A percentile compares a stretch with the other conserved stretches of the same genome.
These are phyloP conservation scores for Sinhomidia bicolor DNA, from an alignment of 2,888 invertebrate species.

Conservation along the genomic window DNA sequence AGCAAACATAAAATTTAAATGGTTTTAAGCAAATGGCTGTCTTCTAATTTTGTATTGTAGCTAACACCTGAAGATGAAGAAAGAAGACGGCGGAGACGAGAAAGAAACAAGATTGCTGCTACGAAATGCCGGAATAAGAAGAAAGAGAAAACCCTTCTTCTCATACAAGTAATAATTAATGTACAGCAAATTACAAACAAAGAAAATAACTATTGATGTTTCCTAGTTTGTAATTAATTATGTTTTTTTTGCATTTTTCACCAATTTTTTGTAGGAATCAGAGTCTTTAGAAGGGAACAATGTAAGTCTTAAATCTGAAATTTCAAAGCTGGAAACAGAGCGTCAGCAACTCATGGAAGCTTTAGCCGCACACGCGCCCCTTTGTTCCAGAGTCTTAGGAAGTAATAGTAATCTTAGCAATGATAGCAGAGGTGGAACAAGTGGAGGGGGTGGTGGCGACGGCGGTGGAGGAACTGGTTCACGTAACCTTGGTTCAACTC, in stretches of 20 bases:
- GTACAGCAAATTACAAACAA: too few species aligned
- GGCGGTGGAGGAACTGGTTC: slow-evolving; percentile 44
- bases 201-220: neutral
- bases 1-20: neutral
- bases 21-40: neutral
- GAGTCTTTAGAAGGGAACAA: slow-evolving; percentile 93
- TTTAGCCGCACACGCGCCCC: slow-evolving; percentile 88
- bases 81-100: slow-evolving; percentile 90
- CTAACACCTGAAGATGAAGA: slow-evolving; percentile 96
- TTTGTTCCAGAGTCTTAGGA: slow-evolving; percentile 83
- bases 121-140: slow-evolving; percentile 97
- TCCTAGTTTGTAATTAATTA: too few species aligned
- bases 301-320: slow-evolving; percentile 90
- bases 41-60: slow-evolving; percentile 82
- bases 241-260: too few species aligned
- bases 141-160: slow-evolving; percentile 92
- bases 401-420: slow-evolving; percentile 82
- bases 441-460: slow-evolving; percentile 40
- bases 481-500: slow-evolving; percentile 30
- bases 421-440: slow-evolving; percentile 55
- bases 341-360: slow-evolving; percentile 90
- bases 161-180: slow-evolving; percentile 85
- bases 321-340: slow-evolving; percentile 91
- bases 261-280: slow-evolving; percentile 87
- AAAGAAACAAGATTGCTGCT: slow-evolving; percentile 96